Base-by-base conservation (phyloP, 1,140 invertebrate genomes). In the Nomia melanderi region DNA sequence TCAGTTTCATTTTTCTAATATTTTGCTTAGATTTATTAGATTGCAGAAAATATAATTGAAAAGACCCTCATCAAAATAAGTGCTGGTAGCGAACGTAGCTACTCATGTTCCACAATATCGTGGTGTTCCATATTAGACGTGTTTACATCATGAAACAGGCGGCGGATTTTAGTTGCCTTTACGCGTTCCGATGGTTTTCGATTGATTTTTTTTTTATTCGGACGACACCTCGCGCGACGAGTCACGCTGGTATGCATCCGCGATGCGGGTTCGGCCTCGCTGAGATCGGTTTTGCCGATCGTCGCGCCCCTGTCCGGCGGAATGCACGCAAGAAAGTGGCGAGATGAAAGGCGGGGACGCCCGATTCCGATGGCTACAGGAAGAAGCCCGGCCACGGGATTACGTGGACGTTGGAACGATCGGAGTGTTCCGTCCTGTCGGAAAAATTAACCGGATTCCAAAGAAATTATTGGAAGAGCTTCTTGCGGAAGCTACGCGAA, bases 401-500 rank as follows among this genome's bases (percentile, higher is more conserved):
- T 76, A 76, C 73, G 73, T 76, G 73, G 73, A 76, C 64, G 65
- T n/a, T 56, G 71, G 23, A 54, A 56, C 50, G 25, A 23, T 6
- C 50, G n/a, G 20, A 20, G 9, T 57, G 36, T 27, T 65, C 25
- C 62, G 39, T 20, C 47, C 14, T 29, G 39, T 7, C n/a, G 54
- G 65, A 76, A 76, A 69, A 69, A 76, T 69, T 39, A 39, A 76
- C 64, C 73, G 73, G 65, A 76, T 76, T 76, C 73, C 73, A 47
- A 59, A 60, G 73, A 60, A 69, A 69, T 69, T 57, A 69, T 76
- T 41, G 54, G 14, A 31, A 20, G 23, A 47, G 23, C 41, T 76
- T 76, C 64, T 76, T 76, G 54, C 73, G 73, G 73, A 76, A 76
- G 64, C 47, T 47, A 11, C 53, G 63, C 29, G 72, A 53, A 29